These are phyloP conservation scores for Leucopsar rothschildi DNA, from an alignment of 2,113 vertebrate species.

Conservation along the genomic window DNA sequence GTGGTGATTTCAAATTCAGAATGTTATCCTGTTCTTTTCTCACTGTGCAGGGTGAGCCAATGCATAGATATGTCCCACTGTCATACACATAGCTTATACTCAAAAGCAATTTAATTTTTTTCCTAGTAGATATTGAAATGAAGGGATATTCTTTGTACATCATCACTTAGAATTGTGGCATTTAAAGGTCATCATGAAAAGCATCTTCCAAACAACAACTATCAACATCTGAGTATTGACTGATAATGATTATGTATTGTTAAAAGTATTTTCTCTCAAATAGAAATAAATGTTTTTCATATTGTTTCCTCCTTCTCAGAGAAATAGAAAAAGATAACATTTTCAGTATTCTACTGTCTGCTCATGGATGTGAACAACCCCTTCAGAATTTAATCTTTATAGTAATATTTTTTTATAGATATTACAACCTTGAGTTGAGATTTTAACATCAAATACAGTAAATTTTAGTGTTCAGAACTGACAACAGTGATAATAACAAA, in stretches of 20 bases:
- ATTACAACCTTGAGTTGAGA: slow-evolving; percentile 59
- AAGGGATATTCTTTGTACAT: slow-evolving; percentile 27
- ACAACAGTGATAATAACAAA: slow-evolving; percentile 52
- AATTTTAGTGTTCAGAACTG: slow-evolving; percentile 56
- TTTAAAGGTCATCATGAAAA: slow-evolving; percentile 75
- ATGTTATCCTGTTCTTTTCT: background rate
- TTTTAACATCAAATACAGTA: slow-evolving; percentile 61
- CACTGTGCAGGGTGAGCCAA: background rate
- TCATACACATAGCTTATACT: background rate
- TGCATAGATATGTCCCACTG: background rate
- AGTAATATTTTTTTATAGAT: slow-evolving; percentile 51
- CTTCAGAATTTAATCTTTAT: slow-evolving; percentile 66
- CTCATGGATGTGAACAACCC: slow-evolving; percentile 27
- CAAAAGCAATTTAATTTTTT: slow-evolving; percentile 34
- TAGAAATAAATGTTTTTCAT: slow-evolving; percentile 65
- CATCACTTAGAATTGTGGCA: slow-evolving; percentile 53
- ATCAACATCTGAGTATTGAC: slow-evolving; percentile 52
- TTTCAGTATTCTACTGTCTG: slow-evolving; percentile 56
- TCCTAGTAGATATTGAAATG: slow-evolving; percentile 26
- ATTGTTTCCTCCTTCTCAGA: slow-evolving; percentile 61
- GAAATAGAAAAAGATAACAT: slow-evolving; percentile 69
- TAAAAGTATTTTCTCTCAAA: slow-evolving; percentile 62
- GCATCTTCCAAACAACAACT: slow-evolving; percentile 51
- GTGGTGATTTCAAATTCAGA: slow-evolving; percentile 42
- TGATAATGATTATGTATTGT: slow-evolving; percentile 58